Base-by-base conservation (phyloP, 2,797 vertebrate species). In the Nothura maculosa region DNA sequence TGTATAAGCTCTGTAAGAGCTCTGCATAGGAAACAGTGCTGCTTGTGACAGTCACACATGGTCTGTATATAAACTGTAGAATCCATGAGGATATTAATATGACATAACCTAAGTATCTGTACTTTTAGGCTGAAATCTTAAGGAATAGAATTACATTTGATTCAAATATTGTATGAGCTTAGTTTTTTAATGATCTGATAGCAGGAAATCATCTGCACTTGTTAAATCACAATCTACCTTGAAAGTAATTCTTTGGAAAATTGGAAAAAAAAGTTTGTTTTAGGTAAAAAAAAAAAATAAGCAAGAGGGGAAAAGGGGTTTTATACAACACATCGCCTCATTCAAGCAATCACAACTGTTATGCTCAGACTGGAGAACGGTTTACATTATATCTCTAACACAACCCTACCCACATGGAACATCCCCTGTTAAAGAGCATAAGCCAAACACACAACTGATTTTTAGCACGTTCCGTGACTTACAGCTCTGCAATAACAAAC, bases 361-460 rank as follows among this genome's bases (percentile, higher is more conserved):
- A 7, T 68, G 74, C 57, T 90, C 32, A 83, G 52, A 60, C 5
- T 76, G 77, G 70, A 83, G 83, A 85, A 73, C 9, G 38, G 30
- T 76, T 93, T 91, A 64, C 57, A 73, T 81, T 55, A 34, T 32
- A 12, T 1, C 86, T 87, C 77, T 93, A 89, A 93, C 85, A 64
- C 76, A 87, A 79, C 15, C 66, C 79, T 74, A 15, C 58, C 55
- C 74, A 60, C 38, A 57, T 17, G 60, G 57, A 64, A 43, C 77
- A 81, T 34, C 42, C 36, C 66, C 38, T 73, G 43, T 12, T 85
- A 77, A 28, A 81, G 55, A 3, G 0, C 3, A 21, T 50, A 67
- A 83, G 63, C 80, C 74, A 38, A 79, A 86, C 14, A 42, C 13
- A 5, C 3, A 0, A 48, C 77, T 84, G 20, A 81, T 86, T 86